Percentiles rank a stretch among this genome's conserved stretches.
phyloP scores from a whole-genome alignment of 2,113 vertebrate genomes.

The Lepisosteus osseus region DNA sequence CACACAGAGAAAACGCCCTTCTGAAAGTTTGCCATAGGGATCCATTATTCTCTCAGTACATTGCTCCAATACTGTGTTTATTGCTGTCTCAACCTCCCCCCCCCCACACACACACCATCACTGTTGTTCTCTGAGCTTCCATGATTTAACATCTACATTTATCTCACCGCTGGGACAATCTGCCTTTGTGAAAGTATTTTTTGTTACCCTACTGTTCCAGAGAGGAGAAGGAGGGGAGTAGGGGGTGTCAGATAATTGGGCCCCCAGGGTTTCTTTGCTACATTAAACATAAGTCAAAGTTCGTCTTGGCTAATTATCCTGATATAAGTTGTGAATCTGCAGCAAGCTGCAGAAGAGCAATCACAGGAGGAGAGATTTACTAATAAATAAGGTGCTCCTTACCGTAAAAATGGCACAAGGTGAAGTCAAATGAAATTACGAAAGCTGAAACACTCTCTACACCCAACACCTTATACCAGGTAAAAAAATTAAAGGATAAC shows the following conservation, averaged over 20 bases:
- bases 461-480: too few relatives aligned
- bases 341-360: not conserved
- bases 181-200: conserved; percentile 12
- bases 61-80: conserved; percentile 7
- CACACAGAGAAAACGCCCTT: too few relatives aligned
- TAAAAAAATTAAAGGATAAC: too few relatives aligned
- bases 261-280: conserved; percentile 3
- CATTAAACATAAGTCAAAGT: conserved; percentile 3
- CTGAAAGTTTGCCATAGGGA: not conserved
- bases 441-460: too few relatives aligned
- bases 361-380: not conserved
- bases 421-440: too few relatives aligned
- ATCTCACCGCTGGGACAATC: conserved; percentile 18
- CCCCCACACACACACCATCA: not conserved
- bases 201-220: conserved; percentile 11
- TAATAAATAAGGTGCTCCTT: too few relatives aligned
- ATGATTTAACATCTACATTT: conserved; percentile 18
- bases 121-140: conserved; percentile 17
- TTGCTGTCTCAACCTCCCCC: not conserved
- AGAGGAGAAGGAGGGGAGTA: not conserved
- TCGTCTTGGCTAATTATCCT: conserved; percentile 6
- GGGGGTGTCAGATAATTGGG: not conserved
- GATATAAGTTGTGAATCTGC: conserved; percentile 1
- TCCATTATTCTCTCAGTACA: not conserved
- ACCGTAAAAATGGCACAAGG: too few relatives aligned